A percentile compares a stretch with the other conserved stretches of the same genome.
phyloP scores from a whole-genome alignment of 2,113 vertebrate species.

The Tragulus kanchil region DNA sequence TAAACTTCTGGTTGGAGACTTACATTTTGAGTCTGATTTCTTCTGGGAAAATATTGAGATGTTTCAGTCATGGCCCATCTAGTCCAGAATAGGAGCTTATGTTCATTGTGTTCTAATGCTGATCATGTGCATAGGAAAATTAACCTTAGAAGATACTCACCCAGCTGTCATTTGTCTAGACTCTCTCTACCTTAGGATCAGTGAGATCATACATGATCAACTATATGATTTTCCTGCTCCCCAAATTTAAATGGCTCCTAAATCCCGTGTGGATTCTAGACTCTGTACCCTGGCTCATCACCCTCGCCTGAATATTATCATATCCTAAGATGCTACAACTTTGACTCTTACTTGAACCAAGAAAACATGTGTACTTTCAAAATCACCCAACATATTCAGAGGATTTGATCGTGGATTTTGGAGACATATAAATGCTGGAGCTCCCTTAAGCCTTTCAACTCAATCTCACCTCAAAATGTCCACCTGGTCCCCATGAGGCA shows the following conservation, averaged over 20 bases:
- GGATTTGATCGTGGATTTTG: not conserved
- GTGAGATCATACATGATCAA: not conserved
- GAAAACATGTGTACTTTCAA: not conserved
- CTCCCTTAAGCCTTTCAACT: no score
- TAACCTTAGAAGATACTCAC: not conserved
- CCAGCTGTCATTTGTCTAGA: not conserved
- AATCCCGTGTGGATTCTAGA: not conserved
- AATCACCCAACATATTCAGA: not conserved
- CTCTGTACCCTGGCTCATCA: not conserved
- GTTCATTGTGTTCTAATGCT: not conserved
- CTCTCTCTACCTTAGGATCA: not conserved
- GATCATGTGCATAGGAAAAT: not conserved
- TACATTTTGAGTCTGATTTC: slow-evolving; percentile 76
- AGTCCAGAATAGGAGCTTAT: not conserved
- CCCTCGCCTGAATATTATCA: not conserved
- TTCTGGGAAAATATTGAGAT: not conserved
- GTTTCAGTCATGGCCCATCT: not conserved
- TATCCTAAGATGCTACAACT: not conserved
- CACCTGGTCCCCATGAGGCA: no score
- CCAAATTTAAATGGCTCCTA: not conserved
- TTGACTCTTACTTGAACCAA: not conserved
- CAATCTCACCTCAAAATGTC: no score
- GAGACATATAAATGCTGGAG: not conserved
- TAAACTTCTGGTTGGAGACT: slow-evolving; percentile 87
- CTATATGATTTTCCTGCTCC: not conserved